Evolutionary conservation across 2,888 invertebrate genomes (phyloP).

Genomic region (Antheraea assamensis): DNA sequence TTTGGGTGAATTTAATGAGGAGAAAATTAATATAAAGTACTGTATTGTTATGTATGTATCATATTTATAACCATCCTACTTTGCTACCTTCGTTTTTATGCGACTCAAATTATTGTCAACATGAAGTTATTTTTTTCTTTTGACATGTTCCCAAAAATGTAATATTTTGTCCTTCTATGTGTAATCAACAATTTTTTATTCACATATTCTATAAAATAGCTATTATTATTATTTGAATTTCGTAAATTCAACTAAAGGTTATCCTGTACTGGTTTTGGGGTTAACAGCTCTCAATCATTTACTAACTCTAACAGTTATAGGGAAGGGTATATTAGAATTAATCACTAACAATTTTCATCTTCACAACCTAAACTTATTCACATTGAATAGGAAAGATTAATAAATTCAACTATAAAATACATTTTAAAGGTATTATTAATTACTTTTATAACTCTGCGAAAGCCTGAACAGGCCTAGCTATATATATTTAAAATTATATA

Average conservation of each 20-base stretch:
- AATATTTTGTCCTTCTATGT: neutral
- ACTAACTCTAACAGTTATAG: neutral
- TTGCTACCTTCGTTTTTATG: too few species aligned
- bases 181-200: neutral
- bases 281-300: slow-evolving; percentile 2
- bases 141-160: neutral
- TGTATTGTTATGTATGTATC: too few species aligned
- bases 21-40: too few species aligned
- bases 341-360: neutral
- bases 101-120: too few species aligned
- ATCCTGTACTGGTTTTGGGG: neutral
- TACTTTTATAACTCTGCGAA: neutral
- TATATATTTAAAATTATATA: too few species aligned
- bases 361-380: neutral
- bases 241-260: slow-evolving; percentile 1
- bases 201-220: neutral
- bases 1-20: too few species aligned
- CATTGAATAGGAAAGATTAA: neutral
- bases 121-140: too few species aligned
- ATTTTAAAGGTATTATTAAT: neutral
- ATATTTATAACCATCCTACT: too few species aligned
- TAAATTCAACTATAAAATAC: neutral
- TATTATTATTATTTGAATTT: neutral
- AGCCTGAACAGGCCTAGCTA: neutral
- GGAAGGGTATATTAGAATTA: neutral